Conservation (phyloP, 2,797 vertebrate genomes). For the Melopsittacus undulatus region DNA sequence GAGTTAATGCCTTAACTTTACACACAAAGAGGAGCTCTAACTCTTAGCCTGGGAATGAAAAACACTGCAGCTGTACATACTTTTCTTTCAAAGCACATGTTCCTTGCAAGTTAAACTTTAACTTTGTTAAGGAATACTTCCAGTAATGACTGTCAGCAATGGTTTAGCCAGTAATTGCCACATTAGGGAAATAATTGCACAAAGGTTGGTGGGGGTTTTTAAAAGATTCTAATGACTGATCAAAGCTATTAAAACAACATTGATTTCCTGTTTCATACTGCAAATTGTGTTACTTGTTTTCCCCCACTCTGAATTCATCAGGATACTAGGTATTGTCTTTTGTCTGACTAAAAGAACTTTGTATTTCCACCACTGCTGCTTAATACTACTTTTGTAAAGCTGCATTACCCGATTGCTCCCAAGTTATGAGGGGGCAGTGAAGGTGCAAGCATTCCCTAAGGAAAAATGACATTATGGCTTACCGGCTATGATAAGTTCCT, state of each 20-base stretch:
- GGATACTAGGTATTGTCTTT: background rate
- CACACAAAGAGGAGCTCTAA: constrained; percentile 20
- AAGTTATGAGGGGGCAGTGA: background rate
- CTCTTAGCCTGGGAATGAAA: constrained; percentile 1
- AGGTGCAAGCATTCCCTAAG: background rate
- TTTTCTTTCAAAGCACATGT: constrained; percentile 24
- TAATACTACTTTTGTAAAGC: background rate
- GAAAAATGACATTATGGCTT: background rate
- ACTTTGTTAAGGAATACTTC: constrained; percentile 12
- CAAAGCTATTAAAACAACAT: background rate
- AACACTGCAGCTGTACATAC: constrained; percentile 1
- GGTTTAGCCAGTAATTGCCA: constrained; percentile 33
- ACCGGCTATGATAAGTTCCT: background rate
- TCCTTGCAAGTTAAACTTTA: constrained; percentile 54
- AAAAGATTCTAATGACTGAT: background rate
- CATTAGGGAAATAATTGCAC: constrained; percentile 2
- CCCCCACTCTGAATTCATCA: background rate
- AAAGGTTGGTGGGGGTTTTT: background rate
- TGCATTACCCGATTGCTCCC: background rate
- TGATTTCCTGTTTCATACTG: background rate
- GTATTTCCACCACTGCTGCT: background rate
- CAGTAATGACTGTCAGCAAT: background rate
- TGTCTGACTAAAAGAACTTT: background rate
- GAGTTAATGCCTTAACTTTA: constrained; percentile 8
- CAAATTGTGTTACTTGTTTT: background rate